These are phyloP conservation scores for Thaumatotibia leucotreta DNA, from an alignment of 1,140 invertebrate genomes.

Conservation along the genomic window DNA sequence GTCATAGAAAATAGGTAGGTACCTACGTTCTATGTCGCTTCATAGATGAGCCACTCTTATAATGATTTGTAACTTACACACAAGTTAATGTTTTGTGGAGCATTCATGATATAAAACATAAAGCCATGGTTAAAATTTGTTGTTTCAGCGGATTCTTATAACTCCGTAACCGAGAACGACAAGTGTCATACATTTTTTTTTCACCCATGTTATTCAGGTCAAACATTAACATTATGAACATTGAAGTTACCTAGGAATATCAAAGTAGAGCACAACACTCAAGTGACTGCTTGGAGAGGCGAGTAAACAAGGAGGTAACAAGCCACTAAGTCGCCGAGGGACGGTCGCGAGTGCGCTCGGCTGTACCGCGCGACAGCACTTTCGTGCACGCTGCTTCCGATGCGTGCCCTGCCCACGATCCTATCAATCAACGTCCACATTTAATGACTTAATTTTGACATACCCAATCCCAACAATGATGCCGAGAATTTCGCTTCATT, in stretches of 20 bases:
- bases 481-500: conserved; percentile 45
- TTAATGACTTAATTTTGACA: conserved; percentile 71
- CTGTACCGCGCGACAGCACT: conserved; percentile 20
- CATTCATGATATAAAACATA: no score
- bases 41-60: no score
- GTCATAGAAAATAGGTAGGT: no score
- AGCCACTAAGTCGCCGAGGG: conserved; percentile 39
- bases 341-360: conserved; percentile 16
- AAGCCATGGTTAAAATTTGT: no score
- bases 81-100: no score
- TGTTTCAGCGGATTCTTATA: no score
- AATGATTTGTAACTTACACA: no score
- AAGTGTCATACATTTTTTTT: no score
- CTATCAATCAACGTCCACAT: conserved; percentile 61
- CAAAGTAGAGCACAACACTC: neutral
- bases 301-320: conserved; percentile 37
- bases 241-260: neutral
- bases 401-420: conserved; percentile 49
- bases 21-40: no score
- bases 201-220: no score
- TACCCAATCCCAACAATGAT: conserved; percentile 34
- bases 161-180: no score
- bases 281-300: conserved; percentile 25
- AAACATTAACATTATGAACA: neutral
- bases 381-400: conserved; percentile 55